Evolutionary conservation across 92 coral and sea anemone genomes (phyloP), one percentile per base, ranked within the genome.

Genomic region (Actinostola sp.): DNA sequence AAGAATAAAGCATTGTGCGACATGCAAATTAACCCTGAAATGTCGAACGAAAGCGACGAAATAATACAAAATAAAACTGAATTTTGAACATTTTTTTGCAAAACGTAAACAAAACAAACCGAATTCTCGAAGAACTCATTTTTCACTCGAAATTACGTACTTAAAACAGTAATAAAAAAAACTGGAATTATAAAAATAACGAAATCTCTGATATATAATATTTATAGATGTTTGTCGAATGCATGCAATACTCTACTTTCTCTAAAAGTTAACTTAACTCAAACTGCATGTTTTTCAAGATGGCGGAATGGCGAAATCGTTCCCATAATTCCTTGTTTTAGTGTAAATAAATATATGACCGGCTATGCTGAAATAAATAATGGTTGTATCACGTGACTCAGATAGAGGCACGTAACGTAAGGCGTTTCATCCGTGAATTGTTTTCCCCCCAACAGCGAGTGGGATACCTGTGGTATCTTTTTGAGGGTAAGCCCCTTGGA

Each of bases 301-400:
- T 68, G 24, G 50, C 44, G 10, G 62, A 17, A 19, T 23, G 30
- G 25, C n/a, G 57, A 21, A 21, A 25, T 23, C 1, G n/a, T 32
- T 66, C 72, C 72, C 72, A 16, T 42, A 10, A 52, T 3, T 66
- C 49, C 20, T 30, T 8, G 58, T 15, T 29, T 29, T 3, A 52
- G 6, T 52, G 32, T 31, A 16, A 68, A 68, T 51, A 68, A 68
- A 66, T 66, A 68, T 68, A 68, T 68, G 74, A 25, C 74, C 74
- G n/a, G n/a, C n/a, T n/a, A n/a, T 68, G 74, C 74, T 50, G 50
- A 51, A 68, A 51, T 68, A 68, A 68, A 68, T 68, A 68, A 35
- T 50, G 21, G 30, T 10, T 39, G 32, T 36, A 30, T 27, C n/a
- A n/a, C n/a, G n/a, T n/a, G n/a, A n/a, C n/a, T n/a, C n/a, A n/a